These are phyloP conservation scores for Habropoda laboriosa DNA, from an alignment of 1,140 invertebrate genomes.

Conservation along the genomic window DNA sequence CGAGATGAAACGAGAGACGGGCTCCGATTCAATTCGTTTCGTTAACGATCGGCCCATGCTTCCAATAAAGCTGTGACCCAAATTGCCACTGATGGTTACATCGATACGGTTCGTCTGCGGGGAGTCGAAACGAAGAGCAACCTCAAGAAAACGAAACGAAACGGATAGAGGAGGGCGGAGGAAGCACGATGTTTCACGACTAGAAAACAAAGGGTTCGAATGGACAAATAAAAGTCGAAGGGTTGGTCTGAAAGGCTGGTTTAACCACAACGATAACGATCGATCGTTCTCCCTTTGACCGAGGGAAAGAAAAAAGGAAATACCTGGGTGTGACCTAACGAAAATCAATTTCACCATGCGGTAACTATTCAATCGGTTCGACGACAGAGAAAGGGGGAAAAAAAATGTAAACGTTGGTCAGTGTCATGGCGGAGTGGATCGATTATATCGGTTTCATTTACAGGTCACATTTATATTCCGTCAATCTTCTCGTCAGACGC, in stretches of 20 bases:
- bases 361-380: neutral
- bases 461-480: conserved; percentile 1
- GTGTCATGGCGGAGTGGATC: conserved; percentile 12
- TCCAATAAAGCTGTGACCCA: conserved; percentile 73
- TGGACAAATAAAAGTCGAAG: conserved; percentile 35
- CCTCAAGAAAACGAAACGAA: conserved; percentile 38
- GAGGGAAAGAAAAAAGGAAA: too few species aligned
- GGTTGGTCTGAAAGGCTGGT: conserved; percentile 55
- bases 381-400: neutral
- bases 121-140: too few species aligned
- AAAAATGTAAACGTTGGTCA: conserved; percentile 21
- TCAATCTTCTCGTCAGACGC: neutral
- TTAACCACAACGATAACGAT: conserved; percentile 54
- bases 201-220: neutral
- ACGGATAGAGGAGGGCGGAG: neutral
- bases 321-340: conserved; percentile 49
- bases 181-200: too few species aligned
- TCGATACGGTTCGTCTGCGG: conserved; percentile 55
- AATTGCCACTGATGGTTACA: conserved; percentile 69
- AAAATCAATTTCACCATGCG: conserved; percentile 67
- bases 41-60: conserved; percentile 58
- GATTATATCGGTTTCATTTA: conserved; percentile 47
- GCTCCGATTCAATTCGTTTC: conserved; percentile 60
- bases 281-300: conserved; percentile 46
- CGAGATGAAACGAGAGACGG: conserved; percentile 37